Base-by-base conservation (phyloP, 2,888 invertebrate species). In the Scaptomyza flava region DNA sequence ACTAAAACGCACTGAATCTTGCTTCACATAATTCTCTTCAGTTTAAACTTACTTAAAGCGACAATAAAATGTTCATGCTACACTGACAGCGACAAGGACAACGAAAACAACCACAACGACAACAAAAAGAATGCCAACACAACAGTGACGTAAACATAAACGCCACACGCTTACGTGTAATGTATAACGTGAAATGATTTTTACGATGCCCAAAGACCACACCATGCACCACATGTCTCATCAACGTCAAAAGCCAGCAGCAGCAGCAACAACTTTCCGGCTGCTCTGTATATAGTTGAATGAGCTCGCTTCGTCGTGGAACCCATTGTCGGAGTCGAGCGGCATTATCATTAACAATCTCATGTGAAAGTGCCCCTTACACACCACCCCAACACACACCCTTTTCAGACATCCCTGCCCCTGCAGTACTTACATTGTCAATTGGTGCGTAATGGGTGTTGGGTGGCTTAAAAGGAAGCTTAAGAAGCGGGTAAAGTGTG, bases 1-100 rank as follows among this genome's bases (percentile, higher is more conserved):
- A 4, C 0, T 0, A 5, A 30, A 36, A 20, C 50, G 41, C 1
- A 9, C 11, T 38, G 6, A n/a, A 6, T 6, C n/a, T 34, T 11
- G 3, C 9, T 0, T 17, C 33, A 31, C 6, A 33, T 11, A 7
- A 20, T 27, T 9, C 41, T 38, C 41, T 30, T n/a, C 50, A 50
- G 33, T 65, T 79, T 78, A 80, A 89, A 78, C 77, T 78, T 86
- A 81, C 77, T 89, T 89, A 78, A 89, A 87, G 82, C 85, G 84
- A 80, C 82, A 81, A 86, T 89, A 89, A 85, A 89, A 87, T 79
- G 79, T 74, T 68, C 71, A 84, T 84, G 72, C 73, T 58, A 66
- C 61, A 58, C 53, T 59, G 73, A 54, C 80, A 72, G 61, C 77
- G 59, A 67, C 68, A 43, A 52, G 67, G 36, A 71, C 71, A 64